These are phyloP conservation scores for Poicephalus meyeri DNA, from an alignment of 2,113 vertebrate genomes.

Conservation along the genomic window DNA sequence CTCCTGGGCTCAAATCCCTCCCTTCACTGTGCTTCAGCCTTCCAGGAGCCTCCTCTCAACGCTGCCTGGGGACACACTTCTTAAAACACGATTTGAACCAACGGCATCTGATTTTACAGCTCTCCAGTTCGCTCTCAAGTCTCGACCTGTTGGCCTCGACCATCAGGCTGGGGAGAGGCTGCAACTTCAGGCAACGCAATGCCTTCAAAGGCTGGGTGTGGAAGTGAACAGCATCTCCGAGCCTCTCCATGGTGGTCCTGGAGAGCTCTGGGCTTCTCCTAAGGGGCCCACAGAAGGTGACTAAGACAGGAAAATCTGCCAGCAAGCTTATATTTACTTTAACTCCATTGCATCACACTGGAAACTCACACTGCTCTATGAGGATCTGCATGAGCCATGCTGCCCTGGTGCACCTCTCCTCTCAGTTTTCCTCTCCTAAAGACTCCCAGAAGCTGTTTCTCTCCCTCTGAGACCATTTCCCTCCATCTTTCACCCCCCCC, in stretches of 20 bases:
- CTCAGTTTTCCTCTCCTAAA: not conserved
- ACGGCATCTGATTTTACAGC: not conserved
- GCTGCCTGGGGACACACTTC: not conserved
- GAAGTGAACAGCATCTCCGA: not conserved
- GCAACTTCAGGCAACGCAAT: not conserved
- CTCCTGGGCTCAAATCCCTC: not conserved
- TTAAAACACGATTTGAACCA: not conserved
- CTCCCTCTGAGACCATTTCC: not conserved
- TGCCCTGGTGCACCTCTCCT: not conserved
- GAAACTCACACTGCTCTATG: not conserved
- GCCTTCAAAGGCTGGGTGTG: not conserved
- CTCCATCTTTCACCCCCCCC: not conserved
- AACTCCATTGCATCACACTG: not conserved
- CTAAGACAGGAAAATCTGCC: not conserved
- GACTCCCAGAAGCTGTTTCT: not conserved
- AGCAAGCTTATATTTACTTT: not conserved
- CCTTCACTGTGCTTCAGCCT: not conserved
- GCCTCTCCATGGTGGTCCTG: not conserved
- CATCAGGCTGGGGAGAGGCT: not conserved
- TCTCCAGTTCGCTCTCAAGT: not conserved
- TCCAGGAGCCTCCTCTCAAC: not conserved
- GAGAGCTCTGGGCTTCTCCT: not conserved
- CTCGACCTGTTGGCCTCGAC: not conserved
- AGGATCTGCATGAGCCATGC: not conserved
- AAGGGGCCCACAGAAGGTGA: not conserved